Percentiles rank a stretch among this genome's conserved stretches.
Evolutionary conservation across 2,113 vertebrate species (phyloP).

Genomic region (Dromaius novaehollandiae): DNA sequence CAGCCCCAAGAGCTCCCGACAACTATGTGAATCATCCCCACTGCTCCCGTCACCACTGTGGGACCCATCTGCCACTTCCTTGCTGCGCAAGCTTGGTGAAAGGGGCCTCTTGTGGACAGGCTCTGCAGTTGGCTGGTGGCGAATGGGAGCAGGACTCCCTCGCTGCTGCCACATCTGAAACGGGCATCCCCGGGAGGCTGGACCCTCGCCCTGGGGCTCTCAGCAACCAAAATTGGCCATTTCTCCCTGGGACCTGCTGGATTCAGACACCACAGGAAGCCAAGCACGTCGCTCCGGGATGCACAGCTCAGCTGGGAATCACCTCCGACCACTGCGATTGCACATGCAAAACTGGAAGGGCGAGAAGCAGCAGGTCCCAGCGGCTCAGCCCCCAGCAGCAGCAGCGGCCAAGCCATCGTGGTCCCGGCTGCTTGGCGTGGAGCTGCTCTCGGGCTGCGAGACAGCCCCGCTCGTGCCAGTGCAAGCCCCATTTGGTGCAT

Average conservation of each 20-base stretch:
- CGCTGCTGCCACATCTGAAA: not conserved
- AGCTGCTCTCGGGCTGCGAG: not conserved
- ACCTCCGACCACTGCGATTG: no score
- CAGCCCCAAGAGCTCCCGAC: no score
- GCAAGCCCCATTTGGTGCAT: not conserved
- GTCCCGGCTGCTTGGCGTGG: not conserved
- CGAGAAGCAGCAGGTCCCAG: not conserved
- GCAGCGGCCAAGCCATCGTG: not conserved
- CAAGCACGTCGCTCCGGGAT: not conserved
- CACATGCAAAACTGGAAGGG: not conserved
- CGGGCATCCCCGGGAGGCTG: not conserved
- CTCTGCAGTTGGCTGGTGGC: no score
- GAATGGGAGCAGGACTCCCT: not conserved
- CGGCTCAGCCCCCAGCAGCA: fast-evolving
- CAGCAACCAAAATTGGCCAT: not conserved
- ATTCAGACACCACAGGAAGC: not conserved
- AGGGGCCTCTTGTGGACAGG: no score
- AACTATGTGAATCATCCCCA: no score
- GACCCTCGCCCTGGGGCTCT: no score
- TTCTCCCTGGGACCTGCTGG: not conserved
- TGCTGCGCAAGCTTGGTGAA: no score
- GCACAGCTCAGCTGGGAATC: no score
- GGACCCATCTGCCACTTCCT: no score
- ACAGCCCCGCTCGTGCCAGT: not conserved
- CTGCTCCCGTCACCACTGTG: no score